These are phyloP conservation scores for Lycodopsis pacificus DNA, from an alignment of 2,797 vertebrate species.

Conservation along the genomic window DNA sequence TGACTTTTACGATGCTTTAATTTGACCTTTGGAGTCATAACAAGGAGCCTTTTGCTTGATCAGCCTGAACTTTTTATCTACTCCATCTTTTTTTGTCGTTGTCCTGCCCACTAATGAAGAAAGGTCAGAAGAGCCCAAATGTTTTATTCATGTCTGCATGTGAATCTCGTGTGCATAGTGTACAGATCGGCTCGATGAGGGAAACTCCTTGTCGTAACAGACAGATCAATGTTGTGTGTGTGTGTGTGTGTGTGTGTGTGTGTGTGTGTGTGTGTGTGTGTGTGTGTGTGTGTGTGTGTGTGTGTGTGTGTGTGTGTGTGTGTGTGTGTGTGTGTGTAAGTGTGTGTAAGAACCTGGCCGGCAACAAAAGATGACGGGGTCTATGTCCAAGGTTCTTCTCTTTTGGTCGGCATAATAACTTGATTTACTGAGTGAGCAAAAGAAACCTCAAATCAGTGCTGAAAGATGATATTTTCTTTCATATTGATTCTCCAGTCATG, in stretches of 20 bases:
- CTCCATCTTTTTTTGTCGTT: neutral
- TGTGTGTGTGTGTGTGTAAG: too few relatives aligned
- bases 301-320: too few relatives aligned
- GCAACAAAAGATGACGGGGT: slow-evolving; percentile 27
- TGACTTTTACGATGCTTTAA: neutral
- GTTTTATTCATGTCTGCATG: slow-evolving; percentile 18
- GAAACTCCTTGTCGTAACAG: slow-evolving; percentile 44
- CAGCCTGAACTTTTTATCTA: neutral
- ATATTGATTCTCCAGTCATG: slow-evolving; percentile 2
- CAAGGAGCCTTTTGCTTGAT: slow-evolving; percentile 19
- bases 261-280: slow-evolving; percentile 6
- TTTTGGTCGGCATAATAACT: slow-evolving; percentile 27
- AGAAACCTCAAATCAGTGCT: neutral
- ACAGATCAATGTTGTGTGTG: slow-evolving; percentile 53
- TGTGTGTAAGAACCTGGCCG: slow-evolving; percentile 6
- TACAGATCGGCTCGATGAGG: slow-evolving; percentile 20
- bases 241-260: slow-evolving; percentile 25
- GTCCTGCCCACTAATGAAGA: neutral
- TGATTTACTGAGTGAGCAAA: slow-evolving; percentile 12
- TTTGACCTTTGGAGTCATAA: neutral
- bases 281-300: too few relatives aligned
- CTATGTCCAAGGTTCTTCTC: slow-evolving; percentile 37
- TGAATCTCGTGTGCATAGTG: neutral
- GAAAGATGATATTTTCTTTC: neutral
- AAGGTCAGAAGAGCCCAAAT: neutral